Evolutionary conservation across 1,140 invertebrate genomes (phyloP).

Genomic region (Ectropis grisescens): DNA sequence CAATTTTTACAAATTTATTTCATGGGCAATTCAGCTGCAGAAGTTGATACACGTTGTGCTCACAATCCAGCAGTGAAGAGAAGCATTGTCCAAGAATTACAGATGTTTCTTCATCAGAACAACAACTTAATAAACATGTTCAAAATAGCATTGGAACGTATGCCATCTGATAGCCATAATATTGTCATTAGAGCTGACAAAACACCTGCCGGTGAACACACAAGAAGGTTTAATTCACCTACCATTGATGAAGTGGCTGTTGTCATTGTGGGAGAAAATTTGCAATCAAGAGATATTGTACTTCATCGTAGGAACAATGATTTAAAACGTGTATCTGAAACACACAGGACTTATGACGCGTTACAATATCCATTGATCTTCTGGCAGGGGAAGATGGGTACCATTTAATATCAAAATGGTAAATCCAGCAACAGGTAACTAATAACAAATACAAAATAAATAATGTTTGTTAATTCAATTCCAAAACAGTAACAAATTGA

Average conservation of each 20-base stretch:
- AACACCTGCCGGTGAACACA: constrained; percentile 37
- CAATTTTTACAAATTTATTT: constrained; percentile 15
- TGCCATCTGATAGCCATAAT: constrained; percentile 35
- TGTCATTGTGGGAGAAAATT: constrained; percentile 52
- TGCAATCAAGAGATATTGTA: constrained; percentile 48
- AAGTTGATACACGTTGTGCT: constrained; percentile 20
- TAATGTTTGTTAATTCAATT: background rate
- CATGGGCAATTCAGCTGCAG: constrained; percentile 10
- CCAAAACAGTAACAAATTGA: background rate
- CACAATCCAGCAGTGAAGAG: constrained; percentile 13
- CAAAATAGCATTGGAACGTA: constrained; percentile 12
- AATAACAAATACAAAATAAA: no score
- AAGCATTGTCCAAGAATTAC: constrained; percentile 14
- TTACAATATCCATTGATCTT: constrained; percentile 59
- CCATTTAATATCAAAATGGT: constrained; percentile 4
- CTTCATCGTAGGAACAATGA: constrained; percentile 35
- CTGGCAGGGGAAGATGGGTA: background rate
- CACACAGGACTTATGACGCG: constrained; percentile 57
- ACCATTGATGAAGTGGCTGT: constrained; percentile 57
- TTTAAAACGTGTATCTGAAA: constrained; percentile 44
- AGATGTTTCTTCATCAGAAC: constrained; percentile 14
- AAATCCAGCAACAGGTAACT: constrained; percentile 5
- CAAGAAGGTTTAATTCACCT: constrained; percentile 54
- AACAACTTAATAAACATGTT: constrained; percentile 18
- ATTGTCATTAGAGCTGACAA: constrained; percentile 46